Percentiles rank a stretch among this genome's conserved stretches.
Conservation (phyloP, 2,113 vertebrate species). For the Micronycteris hirsuta region DNA sequence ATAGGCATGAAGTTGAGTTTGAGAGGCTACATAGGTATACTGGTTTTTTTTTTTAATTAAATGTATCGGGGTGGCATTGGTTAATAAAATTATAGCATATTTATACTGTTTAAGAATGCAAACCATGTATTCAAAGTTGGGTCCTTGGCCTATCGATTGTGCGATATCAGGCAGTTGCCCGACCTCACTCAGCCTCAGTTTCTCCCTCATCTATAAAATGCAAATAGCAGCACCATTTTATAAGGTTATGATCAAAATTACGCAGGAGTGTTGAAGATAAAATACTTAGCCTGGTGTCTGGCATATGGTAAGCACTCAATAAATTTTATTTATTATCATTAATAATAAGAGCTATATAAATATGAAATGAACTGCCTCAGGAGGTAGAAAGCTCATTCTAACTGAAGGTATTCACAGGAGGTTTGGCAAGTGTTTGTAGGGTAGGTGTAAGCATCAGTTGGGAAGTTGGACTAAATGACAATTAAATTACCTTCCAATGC, state of each 20-base stretch:
- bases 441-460: not conserved
- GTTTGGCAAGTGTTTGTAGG: not conserved
- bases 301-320: not conserved
- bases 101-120: not conserved
- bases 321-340: not conserved
- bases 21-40: not conserved
- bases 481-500: conserved; percentile 8
- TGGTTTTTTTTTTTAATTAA: not conserved
- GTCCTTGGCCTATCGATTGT: not conserved
- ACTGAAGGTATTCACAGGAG: not conserved
- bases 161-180: not conserved
- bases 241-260: not conserved
- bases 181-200: not conserved
- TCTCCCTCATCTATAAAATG: not conserved
- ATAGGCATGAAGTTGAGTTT: not conserved
- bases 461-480: not conserved
- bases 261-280: not conserved
- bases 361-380: not conserved
- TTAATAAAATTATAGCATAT: not conserved
- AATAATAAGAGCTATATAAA: not conserved
- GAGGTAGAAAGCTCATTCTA: not conserved
- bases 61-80: not conserved
- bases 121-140: not conserved
- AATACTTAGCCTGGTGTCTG: not conserved
- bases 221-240: not conserved